Percentiles rank a stretch among this genome's conserved stretches.
These are phyloP conservation scores for Drosophila kanekoi DNA, from an alignment of 2,888 invertebrate genomes.

Conservation along the genomic window DNA sequence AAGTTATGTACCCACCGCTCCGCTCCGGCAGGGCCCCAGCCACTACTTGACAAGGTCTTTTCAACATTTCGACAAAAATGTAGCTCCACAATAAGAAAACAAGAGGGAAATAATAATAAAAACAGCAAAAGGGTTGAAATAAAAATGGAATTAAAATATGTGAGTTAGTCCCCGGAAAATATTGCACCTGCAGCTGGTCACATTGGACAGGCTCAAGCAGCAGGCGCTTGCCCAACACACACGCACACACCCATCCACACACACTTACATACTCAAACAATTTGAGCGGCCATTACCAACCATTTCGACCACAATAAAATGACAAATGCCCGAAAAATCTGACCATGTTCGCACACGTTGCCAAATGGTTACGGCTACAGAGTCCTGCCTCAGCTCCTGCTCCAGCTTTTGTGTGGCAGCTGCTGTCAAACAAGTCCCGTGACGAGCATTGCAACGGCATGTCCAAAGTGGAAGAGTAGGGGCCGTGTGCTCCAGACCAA, in stretches of 20 bases:
- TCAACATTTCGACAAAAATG: constrained; percentile 69
- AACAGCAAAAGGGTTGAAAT: constrained; percentile 63
- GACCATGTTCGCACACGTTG: constrained; percentile 69
- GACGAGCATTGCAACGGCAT: constrained; percentile 71
- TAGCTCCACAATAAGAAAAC: constrained; percentile 29
- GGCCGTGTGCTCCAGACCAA: constrained; percentile 20
- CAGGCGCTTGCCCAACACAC: constrained; percentile 1
- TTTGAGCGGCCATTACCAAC: constrained; percentile 61
- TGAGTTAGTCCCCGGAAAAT: constrained; percentile 56
- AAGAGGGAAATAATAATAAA: constrained; percentile 14
- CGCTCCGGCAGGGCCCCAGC: background rate
- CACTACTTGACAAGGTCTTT: constrained; percentile 42
- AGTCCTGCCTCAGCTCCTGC: constrained; percentile 10
- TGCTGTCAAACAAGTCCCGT: constrained; percentile 78
- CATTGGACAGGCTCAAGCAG: constrained; percentile 24
- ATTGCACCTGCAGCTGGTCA: constrained; percentile 75
- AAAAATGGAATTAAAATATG: constrained; percentile 76
- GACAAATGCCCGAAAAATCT: constrained; percentile 78
- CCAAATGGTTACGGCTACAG: constrained; percentile 18
- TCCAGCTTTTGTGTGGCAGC: constrained; percentile 46
- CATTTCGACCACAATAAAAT: constrained; percentile 77
- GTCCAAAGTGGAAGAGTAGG: constrained; percentile 27
- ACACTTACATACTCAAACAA: constrained; percentile 7
- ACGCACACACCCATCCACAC: constrained; percentile 12
- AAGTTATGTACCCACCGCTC: constrained; percentile 56